A percentile compares a stretch with the other conserved stretches of the same genome.
Evolutionary conservation across 2,888 invertebrate genomes (phyloP).

Genomic region (Automeris io): DNA sequence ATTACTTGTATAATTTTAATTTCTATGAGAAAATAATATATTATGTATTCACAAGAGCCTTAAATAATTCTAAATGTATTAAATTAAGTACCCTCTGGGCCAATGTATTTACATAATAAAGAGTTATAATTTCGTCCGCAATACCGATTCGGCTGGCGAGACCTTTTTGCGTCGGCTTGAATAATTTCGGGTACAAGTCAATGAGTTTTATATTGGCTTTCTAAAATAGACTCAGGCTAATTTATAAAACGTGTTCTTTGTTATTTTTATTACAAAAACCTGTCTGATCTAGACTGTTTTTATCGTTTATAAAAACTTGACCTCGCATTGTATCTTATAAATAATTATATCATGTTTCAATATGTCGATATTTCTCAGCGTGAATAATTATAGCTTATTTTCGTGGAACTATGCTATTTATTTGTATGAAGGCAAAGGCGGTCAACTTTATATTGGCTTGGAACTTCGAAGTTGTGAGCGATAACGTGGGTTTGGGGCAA

Average conservation of each 20-base stretch:
- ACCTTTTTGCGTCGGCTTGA: conserved; percentile 21
- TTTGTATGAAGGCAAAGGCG: conserved; percentile 20
- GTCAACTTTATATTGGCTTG: conserved; percentile 46
- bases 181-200: conserved; percentile 24
- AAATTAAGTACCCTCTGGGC: conserved; percentile 33
- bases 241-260: conserved; percentile 14
- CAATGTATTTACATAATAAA: conserved; percentile 44
- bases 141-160: conserved; percentile 28
- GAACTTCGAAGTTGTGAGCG: conserved; percentile 38
- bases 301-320: neutral
- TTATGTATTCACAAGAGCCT: conserved; percentile 31
- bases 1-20: no score
- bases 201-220: conserved; percentile 17
- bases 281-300: conserved; percentile 5
- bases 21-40: no score
- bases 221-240: conserved; percentile 21
- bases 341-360: neutral
- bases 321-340: neutral
- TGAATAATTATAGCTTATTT: neutral
- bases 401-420: conserved; percentile 9
- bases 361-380: neutral
- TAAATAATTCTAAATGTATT: conserved; percentile 44
- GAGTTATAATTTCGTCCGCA: conserved; percentile 28
- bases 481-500: conserved; percentile 34
- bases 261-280: conserved; percentile 8